These are phyloP conservation scores for Mesoclemmys tuberculata DNA, from an alignment of 2,113 vertebrate species.

Conservation along the genomic window DNA sequence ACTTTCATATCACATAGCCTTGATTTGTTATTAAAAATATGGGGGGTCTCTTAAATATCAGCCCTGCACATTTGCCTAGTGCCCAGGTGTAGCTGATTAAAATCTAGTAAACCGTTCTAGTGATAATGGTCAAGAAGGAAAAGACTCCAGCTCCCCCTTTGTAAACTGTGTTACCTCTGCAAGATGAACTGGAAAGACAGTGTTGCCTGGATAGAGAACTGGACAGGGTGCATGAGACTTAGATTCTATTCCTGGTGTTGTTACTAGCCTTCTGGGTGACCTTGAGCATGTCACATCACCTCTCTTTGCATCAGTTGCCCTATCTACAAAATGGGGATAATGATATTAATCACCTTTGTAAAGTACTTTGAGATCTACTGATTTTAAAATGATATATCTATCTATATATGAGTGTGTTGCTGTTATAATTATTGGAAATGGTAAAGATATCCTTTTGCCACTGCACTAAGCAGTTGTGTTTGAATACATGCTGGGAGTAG, in stretches of 20 bases:
- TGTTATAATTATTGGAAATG: not conserved
- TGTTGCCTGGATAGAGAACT: not conserved
- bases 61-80: not conserved
- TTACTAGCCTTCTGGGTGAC: not conserved
- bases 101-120: not conserved
- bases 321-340: no score
- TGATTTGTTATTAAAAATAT: not conserved
- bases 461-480: not conserved
- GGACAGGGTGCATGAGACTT: no score
- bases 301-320: not conserved
- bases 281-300: accelerated
- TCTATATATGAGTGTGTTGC: not conserved
- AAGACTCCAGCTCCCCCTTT: not conserved
- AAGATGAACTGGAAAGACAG: not conserved
- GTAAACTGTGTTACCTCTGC: not conserved
- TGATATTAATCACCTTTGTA: accelerated
- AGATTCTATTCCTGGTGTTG: not conserved
- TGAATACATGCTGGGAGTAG: not conserved
- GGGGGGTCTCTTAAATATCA: not conserved
- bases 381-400: not conserved
- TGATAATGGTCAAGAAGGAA: not conserved
- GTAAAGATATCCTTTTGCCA: not conserved
- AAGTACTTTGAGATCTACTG: not conserved
- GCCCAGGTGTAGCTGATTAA: not conserved
- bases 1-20: not conserved